Conservation (phyloP, 2,888 invertebrate species). For the Salpingus planirostris region DNA sequence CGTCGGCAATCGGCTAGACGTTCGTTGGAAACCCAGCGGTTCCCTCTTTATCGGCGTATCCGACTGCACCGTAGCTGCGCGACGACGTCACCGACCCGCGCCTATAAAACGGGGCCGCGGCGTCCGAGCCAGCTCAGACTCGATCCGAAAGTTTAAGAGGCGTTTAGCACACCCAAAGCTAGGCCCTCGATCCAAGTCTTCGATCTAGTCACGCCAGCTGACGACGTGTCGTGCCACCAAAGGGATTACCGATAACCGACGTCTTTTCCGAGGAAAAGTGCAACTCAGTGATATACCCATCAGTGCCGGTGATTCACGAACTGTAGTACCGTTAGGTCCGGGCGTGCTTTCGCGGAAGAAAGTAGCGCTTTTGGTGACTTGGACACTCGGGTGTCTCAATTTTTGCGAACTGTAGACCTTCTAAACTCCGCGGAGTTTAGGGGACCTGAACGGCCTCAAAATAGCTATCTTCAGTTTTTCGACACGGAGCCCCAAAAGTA, state of each 20-base stretch:
- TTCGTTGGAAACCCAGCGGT: conserved; percentile 6
- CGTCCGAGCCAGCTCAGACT: conserved; percentile 24
- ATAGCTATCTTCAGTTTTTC: conserved; percentile 39
- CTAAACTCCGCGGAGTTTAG: conserved; percentile 25
- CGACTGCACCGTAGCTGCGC: no score
- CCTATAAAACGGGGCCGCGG: conserved; percentile 15
- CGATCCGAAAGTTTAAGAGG: no score
- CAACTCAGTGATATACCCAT: conserved; percentile 6
- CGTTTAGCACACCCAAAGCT: conserved; percentile 27
- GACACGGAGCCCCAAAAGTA: conserved; percentile 33
- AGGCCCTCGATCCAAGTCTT: conserved; percentile 24
- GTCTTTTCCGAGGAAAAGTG: conserved; percentile 9
- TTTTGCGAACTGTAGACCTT: conserved; percentile 10
- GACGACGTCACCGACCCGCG: conserved; percentile 20
- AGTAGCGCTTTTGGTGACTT: no score
- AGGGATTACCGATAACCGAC: conserved; percentile 10
- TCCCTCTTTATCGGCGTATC: conserved; percentile 9
- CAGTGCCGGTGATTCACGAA: no score
- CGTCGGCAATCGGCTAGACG: conserved; percentile 11
- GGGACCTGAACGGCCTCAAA: conserved; percentile 30
- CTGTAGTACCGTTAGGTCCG: no score
- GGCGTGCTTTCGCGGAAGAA: no score
- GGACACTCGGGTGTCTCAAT: no score
- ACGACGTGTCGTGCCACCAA: conserved; percentile 9
- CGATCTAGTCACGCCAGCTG: conserved; percentile 28